Percentiles rank a stretch among this genome's conserved stretches.
These are phyloP conservation scores for Rosalia funebris DNA, from an alignment of 2,888 invertebrate genomes.

Conservation along the genomic window DNA sequence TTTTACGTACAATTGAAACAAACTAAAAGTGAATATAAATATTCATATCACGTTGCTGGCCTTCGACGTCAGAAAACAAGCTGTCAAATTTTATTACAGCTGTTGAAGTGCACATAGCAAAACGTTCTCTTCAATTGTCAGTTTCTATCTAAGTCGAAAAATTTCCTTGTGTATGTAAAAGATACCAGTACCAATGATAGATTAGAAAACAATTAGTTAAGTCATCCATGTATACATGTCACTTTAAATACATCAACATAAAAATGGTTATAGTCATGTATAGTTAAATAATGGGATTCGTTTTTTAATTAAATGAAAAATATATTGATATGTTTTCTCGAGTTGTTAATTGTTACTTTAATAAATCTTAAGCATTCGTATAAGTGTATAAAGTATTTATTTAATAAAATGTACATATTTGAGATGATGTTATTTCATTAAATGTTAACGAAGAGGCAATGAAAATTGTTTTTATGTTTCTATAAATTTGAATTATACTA, in stretches of 20 bases:
- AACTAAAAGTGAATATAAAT: neutral
- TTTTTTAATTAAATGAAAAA: constrained; percentile 28
- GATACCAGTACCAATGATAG: constrained; percentile 26
- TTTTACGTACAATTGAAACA: no score
- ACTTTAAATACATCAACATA: constrained; percentile 47
- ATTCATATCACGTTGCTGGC: neutral
- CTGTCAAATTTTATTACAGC: neutral
- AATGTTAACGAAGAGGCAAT: no score
- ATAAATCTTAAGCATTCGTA: constrained; percentile 53
- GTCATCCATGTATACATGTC: constrained; percentile 57
- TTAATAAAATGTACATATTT: constrained; percentile 59
- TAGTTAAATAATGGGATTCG: constrained; percentile 31
- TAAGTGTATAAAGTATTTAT: constrained; percentile 62
- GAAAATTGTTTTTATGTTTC: no score
- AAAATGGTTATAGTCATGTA: constrained; percentile 44
- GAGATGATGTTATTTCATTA: neutral
- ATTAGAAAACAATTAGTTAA: constrained; percentile 34
- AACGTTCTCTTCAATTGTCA: neutral
- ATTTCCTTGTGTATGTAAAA: constrained; percentile 28
- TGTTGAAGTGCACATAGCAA: neutral
- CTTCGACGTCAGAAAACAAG: neutral
- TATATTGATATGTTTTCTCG: constrained; percentile 34
- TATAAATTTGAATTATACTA: no score
- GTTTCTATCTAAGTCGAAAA: neutral
- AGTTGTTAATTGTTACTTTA: constrained; percentile 51